Percentiles rank a stretch among this genome's conserved stretches.
Conservation (phyloP, 37 sponge, comb jelly and placozoan species). For the Halichondria panicea region DNA sequence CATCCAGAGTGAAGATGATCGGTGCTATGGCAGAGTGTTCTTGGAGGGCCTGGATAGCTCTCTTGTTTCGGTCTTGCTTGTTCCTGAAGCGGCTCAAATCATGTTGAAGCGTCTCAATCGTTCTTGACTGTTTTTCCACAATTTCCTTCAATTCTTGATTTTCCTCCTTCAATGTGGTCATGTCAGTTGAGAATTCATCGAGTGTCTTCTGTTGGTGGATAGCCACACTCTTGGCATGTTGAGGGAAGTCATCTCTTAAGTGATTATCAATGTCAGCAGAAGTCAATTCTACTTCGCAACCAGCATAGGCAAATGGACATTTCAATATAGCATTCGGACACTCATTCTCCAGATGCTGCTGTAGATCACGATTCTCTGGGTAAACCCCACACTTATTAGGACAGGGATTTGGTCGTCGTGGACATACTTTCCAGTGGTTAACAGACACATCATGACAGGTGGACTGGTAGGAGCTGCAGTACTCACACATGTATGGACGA, state of each 20-base stretch:
- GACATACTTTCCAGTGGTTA: slow-evolving; percentile 31
- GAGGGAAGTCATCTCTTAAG: neutral
- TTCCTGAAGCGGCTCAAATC: neutral
- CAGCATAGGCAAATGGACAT: neutral
- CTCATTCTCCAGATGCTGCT: slow-evolving; percentile 5
- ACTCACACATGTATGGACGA: slow-evolving; percentile 30
- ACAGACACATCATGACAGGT: slow-evolving; percentile 15
- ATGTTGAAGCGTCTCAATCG: neutral
- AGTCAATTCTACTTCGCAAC: neutral
- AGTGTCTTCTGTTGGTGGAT: neutral
- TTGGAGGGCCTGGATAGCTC: neutral
- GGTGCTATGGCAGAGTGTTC: neutral
- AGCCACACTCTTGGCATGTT: neutral
- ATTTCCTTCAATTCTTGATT: slow-evolving; percentile 1
- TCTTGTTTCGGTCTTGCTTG: neutral
- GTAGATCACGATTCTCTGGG: neutral
- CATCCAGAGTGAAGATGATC: neutral
- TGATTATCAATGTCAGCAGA: neutral
- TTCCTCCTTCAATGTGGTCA: neutral
- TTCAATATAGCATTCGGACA: neutral
- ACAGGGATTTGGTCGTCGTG: slow-evolving; percentile 9
- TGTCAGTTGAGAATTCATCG: neutral
- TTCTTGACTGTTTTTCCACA: neutral
- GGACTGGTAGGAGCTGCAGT: slow-evolving; percentile 19
- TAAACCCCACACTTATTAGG: slow-evolving; percentile 16